phyloP scores from a whole-genome alignment of 2,888 invertebrate species.

The Rotaria socialis region DNA sequence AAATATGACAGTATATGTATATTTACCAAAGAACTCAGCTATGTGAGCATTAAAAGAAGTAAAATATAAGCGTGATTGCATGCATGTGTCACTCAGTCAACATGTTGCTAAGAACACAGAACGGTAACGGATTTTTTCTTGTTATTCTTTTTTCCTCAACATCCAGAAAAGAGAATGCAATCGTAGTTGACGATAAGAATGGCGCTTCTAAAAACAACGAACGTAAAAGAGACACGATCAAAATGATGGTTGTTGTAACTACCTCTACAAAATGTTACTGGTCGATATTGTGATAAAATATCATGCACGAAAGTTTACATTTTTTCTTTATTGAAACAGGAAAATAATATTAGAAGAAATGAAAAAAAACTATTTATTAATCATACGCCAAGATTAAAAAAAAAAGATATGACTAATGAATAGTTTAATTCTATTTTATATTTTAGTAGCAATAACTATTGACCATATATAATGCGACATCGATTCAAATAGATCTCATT shows the following conservation, averaged over 20 bases:
- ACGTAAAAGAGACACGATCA: background rate
- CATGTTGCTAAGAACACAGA: background rate
- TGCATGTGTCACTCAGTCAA: background rate
- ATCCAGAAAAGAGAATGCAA: background rate
- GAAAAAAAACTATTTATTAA: background rate
- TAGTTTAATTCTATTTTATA: too few species aligned
- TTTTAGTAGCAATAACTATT: too few species aligned
- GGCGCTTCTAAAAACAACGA: background rate
- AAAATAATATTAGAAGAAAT: background rate
- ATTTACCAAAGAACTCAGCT: background rate
- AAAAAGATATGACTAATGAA: background rate
- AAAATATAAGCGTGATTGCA: background rate
- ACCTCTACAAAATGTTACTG: background rate
- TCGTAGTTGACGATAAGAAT: background rate
- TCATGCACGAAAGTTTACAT: background rate
- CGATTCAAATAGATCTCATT: too few species aligned
- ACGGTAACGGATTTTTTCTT: background rate
- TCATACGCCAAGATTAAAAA: background rate
- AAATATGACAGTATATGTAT: background rate
- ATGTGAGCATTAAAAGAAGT: too few species aligned
- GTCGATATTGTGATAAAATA: background rate
- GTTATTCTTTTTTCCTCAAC: background rate
- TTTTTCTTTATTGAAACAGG: background rate
- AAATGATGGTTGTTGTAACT: background rate
- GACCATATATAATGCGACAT: background rate